Percentiles rank a stretch among this genome's conserved stretches.
Evolutionary conservation across 92 coral and sea anemone species (phyloP).

Genomic region (Phenganax marumi): DNA sequence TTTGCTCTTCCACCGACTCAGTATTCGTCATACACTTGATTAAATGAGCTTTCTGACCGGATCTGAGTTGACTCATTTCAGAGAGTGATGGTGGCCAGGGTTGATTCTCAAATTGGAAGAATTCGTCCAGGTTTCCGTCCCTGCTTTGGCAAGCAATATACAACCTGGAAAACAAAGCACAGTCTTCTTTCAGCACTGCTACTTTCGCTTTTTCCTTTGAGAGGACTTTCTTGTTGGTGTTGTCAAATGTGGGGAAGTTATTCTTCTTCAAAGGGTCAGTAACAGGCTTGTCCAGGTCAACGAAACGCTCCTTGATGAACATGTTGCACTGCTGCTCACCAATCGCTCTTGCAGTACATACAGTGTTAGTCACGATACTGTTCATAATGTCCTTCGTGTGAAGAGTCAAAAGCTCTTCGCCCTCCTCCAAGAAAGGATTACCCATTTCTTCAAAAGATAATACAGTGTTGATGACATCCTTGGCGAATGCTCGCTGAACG

Average conservation of each 20-base stretch:
- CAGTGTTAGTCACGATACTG: conserved; percentile 38
- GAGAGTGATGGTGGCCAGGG: conserved; percentile 61
- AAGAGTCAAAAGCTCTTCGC: conserved; percentile 51
- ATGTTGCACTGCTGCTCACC: conserved; percentile 51
- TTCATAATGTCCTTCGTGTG: conserved; percentile 60
- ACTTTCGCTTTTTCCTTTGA: conserved; percentile 38
- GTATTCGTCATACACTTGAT: conserved; percentile 44
- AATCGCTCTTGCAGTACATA: conserved; percentile 36
- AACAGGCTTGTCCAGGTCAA: conserved; percentile 37
- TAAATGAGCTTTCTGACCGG: conserved; percentile 58
- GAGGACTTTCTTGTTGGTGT: conserved; percentile 4
- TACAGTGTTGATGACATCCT: conserved; percentile 47
- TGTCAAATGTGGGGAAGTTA: conserved; percentile 54
- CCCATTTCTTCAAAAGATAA: conserved; percentile 51
- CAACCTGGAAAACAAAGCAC: conserved; percentile 53
- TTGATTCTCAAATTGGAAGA: conserved; percentile 63
- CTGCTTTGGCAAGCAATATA: conserved; percentile 61
- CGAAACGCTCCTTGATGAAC: conserved; percentile 50
- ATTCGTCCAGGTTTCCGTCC: conserved; percentile 58
- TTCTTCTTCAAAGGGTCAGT: conserved; percentile 57
- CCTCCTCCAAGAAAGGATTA: conserved; percentile 56
- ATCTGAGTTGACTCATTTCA: conserved; percentile 46
- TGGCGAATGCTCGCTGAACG: conserved; percentile 45
- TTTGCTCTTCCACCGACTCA: not conserved
- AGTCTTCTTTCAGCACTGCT: conserved; percentile 50